Evolutionary conservation across 2,797 vertebrate species (phyloP).

Genomic region (Pseudochirops cupreus): DNA sequence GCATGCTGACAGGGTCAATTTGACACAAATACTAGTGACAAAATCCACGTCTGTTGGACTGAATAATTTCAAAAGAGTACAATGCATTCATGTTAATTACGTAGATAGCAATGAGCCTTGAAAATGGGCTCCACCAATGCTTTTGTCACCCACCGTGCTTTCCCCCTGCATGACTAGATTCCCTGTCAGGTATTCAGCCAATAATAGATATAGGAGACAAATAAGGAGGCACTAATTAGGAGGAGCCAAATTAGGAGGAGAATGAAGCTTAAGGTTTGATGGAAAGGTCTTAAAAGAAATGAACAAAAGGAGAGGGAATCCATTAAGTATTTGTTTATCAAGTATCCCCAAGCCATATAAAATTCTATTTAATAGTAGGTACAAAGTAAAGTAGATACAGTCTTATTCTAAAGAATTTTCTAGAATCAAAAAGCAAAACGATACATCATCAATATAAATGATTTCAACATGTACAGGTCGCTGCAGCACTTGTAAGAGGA

Average conservation of each 20-base stretch:
- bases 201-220: background rate
- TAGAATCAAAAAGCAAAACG: too few relatives aligned
- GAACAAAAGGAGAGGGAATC: background rate
- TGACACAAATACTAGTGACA: background rate
- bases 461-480: too few relatives aligned
- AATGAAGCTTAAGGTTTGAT: background rate
- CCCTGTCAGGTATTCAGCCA: background rate
- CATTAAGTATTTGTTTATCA: background rate
- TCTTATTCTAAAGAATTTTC: too few relatives aligned
- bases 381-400: too few relatives aligned
- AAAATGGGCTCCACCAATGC: background rate
- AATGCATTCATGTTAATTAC: too few relatives aligned
- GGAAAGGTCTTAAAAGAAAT: background rate
- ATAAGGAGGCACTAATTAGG: background rate
- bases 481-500: too few relatives aligned
- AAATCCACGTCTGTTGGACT: too few relatives aligned
- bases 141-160: constrained; percentile 7
- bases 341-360: too few relatives aligned
- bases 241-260: background rate
- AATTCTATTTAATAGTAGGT: too few relatives aligned
- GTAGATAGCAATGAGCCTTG: background rate
- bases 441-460: too few relatives aligned
- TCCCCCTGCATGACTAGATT: background rate
- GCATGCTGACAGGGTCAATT: background rate
- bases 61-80: too few relatives aligned